Evolutionary conservation across 1,140 invertebrate genomes (phyloP).

Genomic region (Andricus grossulariae): DNA sequence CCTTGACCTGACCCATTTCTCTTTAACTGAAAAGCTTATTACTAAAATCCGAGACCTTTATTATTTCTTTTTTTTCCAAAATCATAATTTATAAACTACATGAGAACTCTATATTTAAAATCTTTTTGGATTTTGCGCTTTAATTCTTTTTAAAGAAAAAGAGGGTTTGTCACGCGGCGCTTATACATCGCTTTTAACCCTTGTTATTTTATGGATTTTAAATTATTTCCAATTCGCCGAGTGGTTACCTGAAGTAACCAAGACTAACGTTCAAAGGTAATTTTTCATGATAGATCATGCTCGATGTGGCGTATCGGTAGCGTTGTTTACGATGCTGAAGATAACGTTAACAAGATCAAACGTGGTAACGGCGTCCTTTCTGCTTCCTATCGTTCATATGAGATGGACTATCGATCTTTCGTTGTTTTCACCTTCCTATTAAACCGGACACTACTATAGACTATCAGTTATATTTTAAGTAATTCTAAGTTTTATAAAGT

Average conservation of each 20-base stretch:
- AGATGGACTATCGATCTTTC: constrained; percentile 43
- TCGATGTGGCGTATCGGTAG: constrained; percentile 63
- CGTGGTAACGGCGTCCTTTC: constrained; percentile 69
- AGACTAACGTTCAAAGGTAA: constrained; percentile 73
- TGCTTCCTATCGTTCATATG: constrained; percentile 46
- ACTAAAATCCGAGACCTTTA: too few relatives aligned
- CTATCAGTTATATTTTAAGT: background rate
- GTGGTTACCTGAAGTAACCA: constrained; percentile 55
- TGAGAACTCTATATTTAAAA: background rate
- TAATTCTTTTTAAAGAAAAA: constrained; percentile 15
- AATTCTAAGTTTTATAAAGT: background rate
- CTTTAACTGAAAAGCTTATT: too few relatives aligned
- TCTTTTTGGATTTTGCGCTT: background rate
- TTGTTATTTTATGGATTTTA: constrained; percentile 70
- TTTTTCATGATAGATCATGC: constrained; percentile 76
- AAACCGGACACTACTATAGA: background rate
- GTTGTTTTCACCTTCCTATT: constrained; percentile 23
- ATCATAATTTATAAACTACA: background rate
- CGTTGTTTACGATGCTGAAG: constrained; percentile 68
- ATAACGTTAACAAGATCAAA: constrained; percentile 73
- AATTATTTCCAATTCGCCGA: constrained; percentile 63
- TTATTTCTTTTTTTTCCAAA: background rate
- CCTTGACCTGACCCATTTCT: too few relatives aligned
- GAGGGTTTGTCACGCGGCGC: background rate
- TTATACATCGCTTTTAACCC: constrained; percentile 67